Conservation (phyloP, 2,797 vertebrate species). For the Poecilia velifera region DNA sequence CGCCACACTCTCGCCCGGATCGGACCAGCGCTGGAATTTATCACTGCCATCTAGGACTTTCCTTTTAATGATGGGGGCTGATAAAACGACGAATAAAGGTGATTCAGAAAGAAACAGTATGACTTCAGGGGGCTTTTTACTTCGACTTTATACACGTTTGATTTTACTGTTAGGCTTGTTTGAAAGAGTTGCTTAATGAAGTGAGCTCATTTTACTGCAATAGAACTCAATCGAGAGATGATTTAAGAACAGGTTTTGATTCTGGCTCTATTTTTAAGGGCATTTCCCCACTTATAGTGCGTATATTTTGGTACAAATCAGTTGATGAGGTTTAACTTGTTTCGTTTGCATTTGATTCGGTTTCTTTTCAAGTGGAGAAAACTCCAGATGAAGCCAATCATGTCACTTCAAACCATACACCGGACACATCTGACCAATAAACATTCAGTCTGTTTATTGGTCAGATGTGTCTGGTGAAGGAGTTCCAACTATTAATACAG, state of each 20-base stretch:
- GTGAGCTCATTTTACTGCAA: neutral
- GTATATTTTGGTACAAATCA: neutral
- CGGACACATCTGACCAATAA: no score
- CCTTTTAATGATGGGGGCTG: neutral
- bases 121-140: neutral
- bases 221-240: slow-evolving; percentile 16
- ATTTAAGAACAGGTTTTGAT: slow-evolving; percentile 18
- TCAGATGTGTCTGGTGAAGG: neutral
- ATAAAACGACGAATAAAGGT: slow-evolving; percentile 29
- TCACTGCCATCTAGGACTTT: slow-evolving; percentile 22
- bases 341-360: neutral
- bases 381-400: neutral
- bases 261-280: slow-evolving; percentile 30
- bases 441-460: neutral
- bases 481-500: neutral
- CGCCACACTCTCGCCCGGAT: slow-evolving; percentile 34
- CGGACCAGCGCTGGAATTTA: slow-evolving; percentile 39
- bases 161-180: slow-evolving; percentile 1
- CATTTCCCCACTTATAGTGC: neutral
- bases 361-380: neutral
- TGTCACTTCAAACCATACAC: neutral
- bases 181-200: slow-evolving; percentile 19
- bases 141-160: slow-evolving; percentile 13
- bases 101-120: slow-evolving; percentile 3
- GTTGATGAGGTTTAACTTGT: neutral